Conservation (phyloP, 2,888 invertebrate species). For the Callimorpha dominula region DNA sequence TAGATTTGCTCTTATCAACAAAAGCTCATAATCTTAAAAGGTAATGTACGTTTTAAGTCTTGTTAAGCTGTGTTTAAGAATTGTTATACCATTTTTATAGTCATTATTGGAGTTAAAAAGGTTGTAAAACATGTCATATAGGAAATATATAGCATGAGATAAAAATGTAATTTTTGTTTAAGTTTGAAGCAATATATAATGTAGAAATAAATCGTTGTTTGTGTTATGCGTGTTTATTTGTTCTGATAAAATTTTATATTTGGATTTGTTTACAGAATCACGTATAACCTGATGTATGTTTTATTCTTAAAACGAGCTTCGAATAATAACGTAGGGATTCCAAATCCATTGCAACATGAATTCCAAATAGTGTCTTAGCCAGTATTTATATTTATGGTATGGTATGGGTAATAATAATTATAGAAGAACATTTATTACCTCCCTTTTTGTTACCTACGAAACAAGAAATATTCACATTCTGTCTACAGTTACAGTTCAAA, state of each 20-base stretch:
- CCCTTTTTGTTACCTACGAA: neutral
- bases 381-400: neutral
- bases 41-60: too few species aligned
- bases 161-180: neutral
- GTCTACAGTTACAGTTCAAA: too few species aligned
- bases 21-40: too few species aligned
- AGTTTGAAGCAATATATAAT: neutral
- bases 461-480: neutral
- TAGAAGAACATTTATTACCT: neutral
- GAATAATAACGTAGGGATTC: constrained; percentile 6
- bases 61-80: too few species aligned
- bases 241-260: too few species aligned
- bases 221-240: neutral
- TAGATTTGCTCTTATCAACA: too few species aligned
- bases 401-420: neutral
- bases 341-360: constrained; percentile 10
- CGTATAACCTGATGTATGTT: neutral
- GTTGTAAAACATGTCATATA: too few species aligned
- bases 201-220: too few species aligned
- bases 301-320: neutral
- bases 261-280: neutral
- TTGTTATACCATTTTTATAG: too few species aligned
- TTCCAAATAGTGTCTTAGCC: constrained; percentile 5
- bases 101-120: too few species aligned
- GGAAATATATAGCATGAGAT: too few species aligned